Percentiles rank a stretch among this genome's conserved stretches.
Conservation (phyloP, 2,113 vertebrate genomes). For the Macrotis lagotis region DNA sequence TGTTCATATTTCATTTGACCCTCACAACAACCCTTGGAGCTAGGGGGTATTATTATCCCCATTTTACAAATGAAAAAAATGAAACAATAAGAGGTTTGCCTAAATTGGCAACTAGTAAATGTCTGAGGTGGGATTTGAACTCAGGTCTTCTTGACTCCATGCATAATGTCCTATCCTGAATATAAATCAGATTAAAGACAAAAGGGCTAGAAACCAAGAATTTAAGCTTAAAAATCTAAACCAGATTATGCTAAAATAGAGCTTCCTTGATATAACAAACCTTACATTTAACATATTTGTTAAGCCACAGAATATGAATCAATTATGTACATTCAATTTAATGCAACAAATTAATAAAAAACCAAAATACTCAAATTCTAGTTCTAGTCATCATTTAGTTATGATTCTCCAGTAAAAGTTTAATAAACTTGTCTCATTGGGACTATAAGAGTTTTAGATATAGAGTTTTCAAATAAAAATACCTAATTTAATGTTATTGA, state of each 20-base stretch:
- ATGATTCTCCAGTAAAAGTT: background rate
- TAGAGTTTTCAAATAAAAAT: background rate
- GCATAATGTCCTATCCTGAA: background rate
- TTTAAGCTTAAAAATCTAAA: background rate
- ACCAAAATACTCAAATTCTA: background rate
- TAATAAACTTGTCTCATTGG: background rate
- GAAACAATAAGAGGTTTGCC: background rate
- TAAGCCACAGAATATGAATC: background rate
- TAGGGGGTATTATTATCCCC: background rate
- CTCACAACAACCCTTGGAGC: background rate
- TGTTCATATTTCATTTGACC: too few relatives aligned
- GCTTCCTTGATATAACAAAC: background rate
- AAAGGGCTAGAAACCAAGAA: background rate
- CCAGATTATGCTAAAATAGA: background rate
- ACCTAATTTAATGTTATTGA: background rate
- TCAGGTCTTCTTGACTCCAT: background rate
- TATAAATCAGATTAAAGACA: background rate
- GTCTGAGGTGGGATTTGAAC: background rate
- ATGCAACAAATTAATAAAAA: background rate
- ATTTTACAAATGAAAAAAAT: background rate
- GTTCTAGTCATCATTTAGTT: background rate
- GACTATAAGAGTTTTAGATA: background rate
- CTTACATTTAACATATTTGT: background rate
- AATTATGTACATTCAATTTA: background rate
- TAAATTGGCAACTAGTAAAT: background rate